phyloP scores from a whole-genome alignment of 2,888 invertebrate species.

The Patella caerulea region DNA sequence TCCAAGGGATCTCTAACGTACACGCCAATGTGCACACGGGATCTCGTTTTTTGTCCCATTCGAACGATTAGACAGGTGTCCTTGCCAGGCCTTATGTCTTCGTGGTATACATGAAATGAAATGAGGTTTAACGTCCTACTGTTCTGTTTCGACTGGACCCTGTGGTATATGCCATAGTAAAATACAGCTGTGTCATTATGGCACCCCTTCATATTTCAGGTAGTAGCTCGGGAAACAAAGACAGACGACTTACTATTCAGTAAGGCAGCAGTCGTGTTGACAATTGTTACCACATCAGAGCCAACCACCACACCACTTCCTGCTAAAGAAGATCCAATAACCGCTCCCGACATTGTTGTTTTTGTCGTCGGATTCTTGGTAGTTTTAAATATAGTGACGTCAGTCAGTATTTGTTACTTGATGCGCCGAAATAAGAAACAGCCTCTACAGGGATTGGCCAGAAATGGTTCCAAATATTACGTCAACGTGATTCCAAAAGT shows the following conservation, averaged over 20 bases:
- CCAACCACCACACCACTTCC: conserved; percentile 29
- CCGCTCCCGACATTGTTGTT: conserved; percentile 33
- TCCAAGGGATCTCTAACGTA: no score
- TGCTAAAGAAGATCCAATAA: conserved; percentile 10
- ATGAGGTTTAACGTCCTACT: no score
- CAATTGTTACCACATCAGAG: conserved; percentile 18
- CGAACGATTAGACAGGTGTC: no score
- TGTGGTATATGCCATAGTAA: no score
- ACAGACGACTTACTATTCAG: conserved; percentile 50
- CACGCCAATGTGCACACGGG: no score
- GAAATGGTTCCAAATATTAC: conserved; percentile 34
- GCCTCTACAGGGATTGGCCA: conserved; percentile 17
- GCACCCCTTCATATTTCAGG: conserved; percentile 66
- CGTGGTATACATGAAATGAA: no score
- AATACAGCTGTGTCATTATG: no score
- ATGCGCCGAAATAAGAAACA: conserved; percentile 11
- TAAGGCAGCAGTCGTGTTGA: conserved; percentile 45
- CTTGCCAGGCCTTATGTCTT: no score
- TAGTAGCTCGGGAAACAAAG: conserved; percentile 57
- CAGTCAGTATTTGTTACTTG: conserved; percentile 25
- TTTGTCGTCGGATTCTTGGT: conserved; percentile 36
- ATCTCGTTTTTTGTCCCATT: no score
- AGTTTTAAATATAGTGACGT: conserved; percentile 30
- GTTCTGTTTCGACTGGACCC: no score
- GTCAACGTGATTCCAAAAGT: conserved; percentile 17